These are phyloP conservation scores for Oncorhynchus masou DNA, from an alignment of 2,113 vertebrate species.

Conservation along the genomic window DNA sequence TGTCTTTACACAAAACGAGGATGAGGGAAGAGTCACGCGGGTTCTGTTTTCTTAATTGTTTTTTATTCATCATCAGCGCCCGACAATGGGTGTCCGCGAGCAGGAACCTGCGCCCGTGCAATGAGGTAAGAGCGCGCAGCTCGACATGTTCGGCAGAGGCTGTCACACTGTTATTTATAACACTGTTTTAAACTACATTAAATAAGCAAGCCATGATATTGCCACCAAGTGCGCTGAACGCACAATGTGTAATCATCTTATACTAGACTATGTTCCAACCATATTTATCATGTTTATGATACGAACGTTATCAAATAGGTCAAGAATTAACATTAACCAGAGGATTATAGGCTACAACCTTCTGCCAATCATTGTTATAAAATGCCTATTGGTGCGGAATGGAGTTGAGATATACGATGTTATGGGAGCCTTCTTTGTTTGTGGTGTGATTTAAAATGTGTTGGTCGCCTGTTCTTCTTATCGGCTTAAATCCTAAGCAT, in stretches of 20 bases:
- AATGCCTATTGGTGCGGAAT: not conserved
- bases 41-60: slow-evolving; percentile 49
- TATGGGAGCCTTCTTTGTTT: not conserved
- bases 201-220: not conserved
- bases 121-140: slow-evolving; percentile 47
- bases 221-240: not conserved
- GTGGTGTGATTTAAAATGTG: not conserved
- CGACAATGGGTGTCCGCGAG: slow-evolving; percentile 25
- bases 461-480: not conserved
- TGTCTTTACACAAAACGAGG: slow-evolving; percentile 36
- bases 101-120: slow-evolving; percentile 55
- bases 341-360: not conserved
- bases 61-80: slow-evolving; percentile 41
- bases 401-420: not conserved
- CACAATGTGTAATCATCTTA: too few relatives aligned
- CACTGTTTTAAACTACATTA: not conserved
- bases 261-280: too few relatives aligned
- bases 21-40: slow-evolving; percentile 49
- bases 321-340: not conserved
- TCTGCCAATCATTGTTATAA: not conserved
- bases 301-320: not conserved
- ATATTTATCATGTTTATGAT: not conserved
- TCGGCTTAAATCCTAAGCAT: not conserved
- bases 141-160: not conserved
- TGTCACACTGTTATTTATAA: not conserved